Evolutionary conservation across 1,140 invertebrate genomes (phyloP).

Genomic region (Lepidurus arcticus): DNA sequence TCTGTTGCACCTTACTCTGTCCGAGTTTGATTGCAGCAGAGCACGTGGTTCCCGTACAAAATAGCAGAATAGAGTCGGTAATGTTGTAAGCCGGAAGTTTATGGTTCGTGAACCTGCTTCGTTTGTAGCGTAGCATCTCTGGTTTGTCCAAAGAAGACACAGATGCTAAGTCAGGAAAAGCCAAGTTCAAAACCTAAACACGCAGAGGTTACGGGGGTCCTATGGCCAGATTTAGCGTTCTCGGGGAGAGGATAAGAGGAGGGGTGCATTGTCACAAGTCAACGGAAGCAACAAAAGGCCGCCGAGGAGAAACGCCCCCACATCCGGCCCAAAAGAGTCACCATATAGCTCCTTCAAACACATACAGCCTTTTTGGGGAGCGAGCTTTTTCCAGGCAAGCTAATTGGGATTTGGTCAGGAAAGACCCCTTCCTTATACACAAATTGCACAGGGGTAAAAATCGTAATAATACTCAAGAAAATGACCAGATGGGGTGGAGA

Average conservation of each 20-base stretch:
- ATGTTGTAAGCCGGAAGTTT: slow-evolving; percentile 1
- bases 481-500: not conserved
- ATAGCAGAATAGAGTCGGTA: not conserved
- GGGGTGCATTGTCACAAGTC: not conserved
- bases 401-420: not conserved
- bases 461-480: not conserved
- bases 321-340: slow-evolving; percentile 5
- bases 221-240: slow-evolving; percentile 16
- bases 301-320: not conserved
- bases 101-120: not conserved
- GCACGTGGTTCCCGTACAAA: slow-evolving; percentile 8
- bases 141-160: not conserved
- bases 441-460: not conserved
- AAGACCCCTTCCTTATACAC: too few relatives aligned
- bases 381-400: not conserved
- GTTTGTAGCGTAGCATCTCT: not conserved
- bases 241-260: not conserved
- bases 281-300: slow-evolving; percentile 14
- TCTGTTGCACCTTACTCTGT: not conserved
- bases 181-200: not conserved
- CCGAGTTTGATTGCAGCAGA: not conserved
- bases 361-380: not conserved
- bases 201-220: not conserved
- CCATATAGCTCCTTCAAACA: not conserved
- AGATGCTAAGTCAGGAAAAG: not conserved